Evolutionary conservation across 2,888 invertebrate genomes (phyloP), one percentile per base, ranked within the genome.

Genomic region (Leptodirus hochenwartii): DNA sequence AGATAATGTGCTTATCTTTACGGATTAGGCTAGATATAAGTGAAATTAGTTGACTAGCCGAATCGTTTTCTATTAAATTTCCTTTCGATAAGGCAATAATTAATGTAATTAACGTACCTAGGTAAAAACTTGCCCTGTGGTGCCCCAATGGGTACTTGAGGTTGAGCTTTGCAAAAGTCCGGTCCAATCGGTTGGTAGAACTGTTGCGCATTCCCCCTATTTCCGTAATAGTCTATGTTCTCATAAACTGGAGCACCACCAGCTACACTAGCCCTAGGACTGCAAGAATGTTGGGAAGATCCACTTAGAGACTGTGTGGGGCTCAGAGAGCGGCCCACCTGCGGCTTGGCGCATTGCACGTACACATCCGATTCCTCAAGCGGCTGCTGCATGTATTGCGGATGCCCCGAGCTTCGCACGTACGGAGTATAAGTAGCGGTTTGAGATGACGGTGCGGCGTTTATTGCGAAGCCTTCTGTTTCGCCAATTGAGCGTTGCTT

Each of bases 81-180:
- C n/a, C n/a, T n/a, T n/a, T n/a, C n/a, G n/a, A n/a, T n/a, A n/a
- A n/a, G n/a, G n/a, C n/a, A n/a, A n/a, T n/a, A n/a, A n/a, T n/a
- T n/a, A n/a, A n/a, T n/a, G n/a, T n/a, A n/a, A n/a, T n/a, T n/a
- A n/a, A n/a, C n/a, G n/a, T n/a, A n/a, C n/a, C n/a, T n/a, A n/a
- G n/a, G n/a, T n/a, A n/a, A n/a, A n/a, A n/a, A n/a, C n/a, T n/a
- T n/a, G n/a, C n/a, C n/a, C n/a, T n/a, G n/a, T n/a, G n/a, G n/a
- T n/a, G n/a, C n/a, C n/a, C n/a, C n/a, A n/a, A n/a, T n/a, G 33
- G 79, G 74, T 24, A 79, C 75, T 55, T 84, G 82, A 0, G 84
- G 82, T 47, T 82, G 81, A 5, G 82, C 82, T 50, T 79, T 77
- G 37, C 61, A 32, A 13, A 20, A 28, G 8, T 20, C 28, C 17